Percentiles rank a stretch among this genome's conserved stretches.
phyloP scores from a whole-genome alignment of 2,113 vertebrate genomes.

The Uria lomvia region DNA sequence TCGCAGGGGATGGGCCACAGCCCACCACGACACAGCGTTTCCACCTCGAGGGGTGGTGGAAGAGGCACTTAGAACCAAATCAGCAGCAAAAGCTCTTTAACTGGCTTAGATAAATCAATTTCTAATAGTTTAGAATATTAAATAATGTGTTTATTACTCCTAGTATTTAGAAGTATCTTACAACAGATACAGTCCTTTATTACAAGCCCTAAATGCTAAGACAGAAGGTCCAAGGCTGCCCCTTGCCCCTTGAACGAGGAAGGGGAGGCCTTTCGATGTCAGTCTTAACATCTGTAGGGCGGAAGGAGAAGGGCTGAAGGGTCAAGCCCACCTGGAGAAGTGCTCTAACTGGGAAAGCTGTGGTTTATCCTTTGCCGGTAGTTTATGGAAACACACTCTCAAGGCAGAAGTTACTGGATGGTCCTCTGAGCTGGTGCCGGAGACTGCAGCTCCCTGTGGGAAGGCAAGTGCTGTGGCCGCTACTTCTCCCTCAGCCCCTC shows the following conservation, averaged over 20 bases:
- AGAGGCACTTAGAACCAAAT: background rate
- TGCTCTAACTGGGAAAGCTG: fast-evolving
- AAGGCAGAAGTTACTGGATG: background rate
- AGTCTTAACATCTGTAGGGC: fast-evolving
- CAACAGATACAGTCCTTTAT: constrained; percentile 4
- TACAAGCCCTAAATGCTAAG: background rate
- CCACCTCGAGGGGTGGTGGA: fast-evolving
- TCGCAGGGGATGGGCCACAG: background rate
- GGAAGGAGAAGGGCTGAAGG: background rate
- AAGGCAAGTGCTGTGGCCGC: fast-evolving
- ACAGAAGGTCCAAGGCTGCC: background rate
- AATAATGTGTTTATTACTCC: background rate
- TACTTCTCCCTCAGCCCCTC: background rate
- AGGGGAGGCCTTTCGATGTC: background rate
- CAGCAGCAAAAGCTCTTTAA: background rate
- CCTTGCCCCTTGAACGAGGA: background rate
- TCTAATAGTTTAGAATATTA: background rate
- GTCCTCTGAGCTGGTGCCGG: background rate
- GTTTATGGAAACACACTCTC: fast-evolving
- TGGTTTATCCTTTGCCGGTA: background rate
- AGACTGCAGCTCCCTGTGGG: fast-evolving
- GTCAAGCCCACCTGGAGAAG: background rate
- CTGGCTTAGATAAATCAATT: background rate
- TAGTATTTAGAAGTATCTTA: background rate
- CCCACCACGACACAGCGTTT: fast-evolving